A percentile compares a stretch with the other conserved stretches of the same genome.
Evolutionary conservation across 2,113 vertebrate genomes (phyloP).

Genomic region (Onychorhynchus coronatus): DNA sequence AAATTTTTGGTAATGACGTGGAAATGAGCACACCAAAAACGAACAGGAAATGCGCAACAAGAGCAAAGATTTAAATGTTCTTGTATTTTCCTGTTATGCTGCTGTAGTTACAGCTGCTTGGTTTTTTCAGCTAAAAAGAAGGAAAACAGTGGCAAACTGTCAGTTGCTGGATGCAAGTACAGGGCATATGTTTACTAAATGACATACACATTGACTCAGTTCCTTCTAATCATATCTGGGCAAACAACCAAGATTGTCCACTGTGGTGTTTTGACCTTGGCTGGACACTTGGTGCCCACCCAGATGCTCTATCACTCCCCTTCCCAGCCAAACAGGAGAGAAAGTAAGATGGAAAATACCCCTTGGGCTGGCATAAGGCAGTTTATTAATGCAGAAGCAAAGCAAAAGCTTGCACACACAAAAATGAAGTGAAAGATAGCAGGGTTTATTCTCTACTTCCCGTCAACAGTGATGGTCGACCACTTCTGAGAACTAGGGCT

Average conservation of each 20-base stretch:
- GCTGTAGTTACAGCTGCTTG: not conserved
- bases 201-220: not conserved
- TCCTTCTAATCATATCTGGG: not conserved
- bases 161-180: not conserved
- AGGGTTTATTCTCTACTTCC: no score
- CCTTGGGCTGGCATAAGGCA: no score
- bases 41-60: not conserved
- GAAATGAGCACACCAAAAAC: not conserved
- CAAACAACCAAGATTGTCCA: not conserved
- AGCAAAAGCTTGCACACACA: no score
- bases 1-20: not conserved
- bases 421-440: no score
- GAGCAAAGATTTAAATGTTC: not conserved
- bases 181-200: not conserved
- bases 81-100: slow-evolving; percentile 24
- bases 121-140: not conserved
- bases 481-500: no score
- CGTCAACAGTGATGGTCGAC: no score
- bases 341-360: no score
- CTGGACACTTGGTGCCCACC: no score
- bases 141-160: not conserved
- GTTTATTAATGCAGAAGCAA: no score
- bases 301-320: no score
- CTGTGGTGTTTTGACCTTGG: no score
- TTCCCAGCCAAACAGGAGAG: no score